Percentiles rank a stretch among this genome's conserved stretches.
These are phyloP conservation scores for Andinoacara biseriatus DNA, from an alignment of 2,113 vertebrate genomes.

Conservation along the genomic window DNA sequence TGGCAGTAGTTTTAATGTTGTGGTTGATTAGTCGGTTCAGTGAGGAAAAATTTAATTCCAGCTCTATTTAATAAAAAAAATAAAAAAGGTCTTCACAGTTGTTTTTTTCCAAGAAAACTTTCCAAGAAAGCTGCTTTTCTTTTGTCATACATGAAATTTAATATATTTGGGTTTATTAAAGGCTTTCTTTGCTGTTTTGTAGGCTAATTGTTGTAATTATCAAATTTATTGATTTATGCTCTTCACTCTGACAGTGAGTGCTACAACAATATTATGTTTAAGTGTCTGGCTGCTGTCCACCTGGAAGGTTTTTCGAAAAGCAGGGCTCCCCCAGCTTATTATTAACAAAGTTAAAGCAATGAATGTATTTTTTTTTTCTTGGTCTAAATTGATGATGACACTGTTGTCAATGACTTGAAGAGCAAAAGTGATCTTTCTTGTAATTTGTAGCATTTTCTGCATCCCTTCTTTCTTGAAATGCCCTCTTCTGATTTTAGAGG, in stretches of 20 bases:
- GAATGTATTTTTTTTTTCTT: neutral
- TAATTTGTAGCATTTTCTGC: constrained; percentile 4
- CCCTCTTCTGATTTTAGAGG: neutral
- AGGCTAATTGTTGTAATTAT: neutral
- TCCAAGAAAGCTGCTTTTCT: neutral
- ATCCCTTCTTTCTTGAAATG: neutral
- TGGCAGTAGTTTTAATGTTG: neutral
- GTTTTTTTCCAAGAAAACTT: neutral
- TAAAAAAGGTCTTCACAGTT: neutral
- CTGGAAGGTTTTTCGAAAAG: neutral
- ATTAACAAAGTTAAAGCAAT: neutral
- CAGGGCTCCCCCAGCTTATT: neutral
- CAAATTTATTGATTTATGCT: neutral
- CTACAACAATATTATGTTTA: constrained; percentile 28
- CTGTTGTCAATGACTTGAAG: neutral
- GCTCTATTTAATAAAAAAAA: neutral
- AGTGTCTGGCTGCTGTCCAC: neutral
- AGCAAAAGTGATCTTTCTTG: neutral
- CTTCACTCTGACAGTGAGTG: neutral
- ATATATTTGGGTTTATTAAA: neutral
- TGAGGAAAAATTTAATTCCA: neutral
- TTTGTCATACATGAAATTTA: neutral
- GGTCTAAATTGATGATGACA: neutral
- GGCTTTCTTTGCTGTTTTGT: neutral
- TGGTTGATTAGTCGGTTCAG: neutral